Percentiles rank a stretch among this genome's conserved stretches.
These are phyloP conservation scores for Apocheima hispidaria DNA, from an alignment of 2,888 invertebrate genomes.

Conservation along the genomic window DNA sequence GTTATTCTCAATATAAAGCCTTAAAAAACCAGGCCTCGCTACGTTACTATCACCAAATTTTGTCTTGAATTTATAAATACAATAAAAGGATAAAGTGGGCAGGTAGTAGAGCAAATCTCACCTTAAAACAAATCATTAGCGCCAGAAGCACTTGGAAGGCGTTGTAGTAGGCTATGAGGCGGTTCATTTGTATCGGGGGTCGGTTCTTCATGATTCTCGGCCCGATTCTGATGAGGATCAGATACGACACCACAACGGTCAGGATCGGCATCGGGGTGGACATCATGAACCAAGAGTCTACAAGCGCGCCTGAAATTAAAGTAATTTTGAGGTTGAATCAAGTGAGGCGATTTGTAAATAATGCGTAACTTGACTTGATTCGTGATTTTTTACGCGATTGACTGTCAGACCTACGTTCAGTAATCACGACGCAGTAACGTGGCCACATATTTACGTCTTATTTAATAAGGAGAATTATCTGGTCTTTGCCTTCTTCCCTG, in stretches of 20 bases:
- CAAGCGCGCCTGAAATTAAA: constrained; percentile 91
- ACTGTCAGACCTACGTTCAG: too few species aligned
- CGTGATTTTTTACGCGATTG: too few species aligned
- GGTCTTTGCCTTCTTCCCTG: too few species aligned
- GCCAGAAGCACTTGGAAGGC: constrained; percentile 95
- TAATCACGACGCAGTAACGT: too few species aligned
- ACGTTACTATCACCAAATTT: neutral
- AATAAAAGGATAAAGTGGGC: too few species aligned
- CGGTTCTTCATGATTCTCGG: constrained; percentile 91
- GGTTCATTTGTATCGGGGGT: constrained; percentile 89
- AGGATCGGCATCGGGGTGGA: constrained; percentile 89
- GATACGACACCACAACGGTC: constrained; percentile 87
- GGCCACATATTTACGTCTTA: too few species aligned
- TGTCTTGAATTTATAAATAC: too few species aligned
- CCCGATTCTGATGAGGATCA: constrained; percentile 90
- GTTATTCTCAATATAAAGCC: too few species aligned
- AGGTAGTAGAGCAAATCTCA: constrained; percentile 44
- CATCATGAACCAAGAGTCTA: constrained; percentile 93
- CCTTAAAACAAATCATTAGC: constrained; percentile 74
- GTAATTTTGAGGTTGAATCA: too few species aligned
- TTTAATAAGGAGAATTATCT: too few species aligned
- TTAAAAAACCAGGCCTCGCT: neutral
- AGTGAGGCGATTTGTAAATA: too few species aligned
- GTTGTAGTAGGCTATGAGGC: constrained; percentile 93
- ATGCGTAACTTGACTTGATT: too few species aligned